Evolutionary conservation across 2,888 invertebrate species (phyloP).

Genomic region (Synanthedon formicaeformis): DNA sequence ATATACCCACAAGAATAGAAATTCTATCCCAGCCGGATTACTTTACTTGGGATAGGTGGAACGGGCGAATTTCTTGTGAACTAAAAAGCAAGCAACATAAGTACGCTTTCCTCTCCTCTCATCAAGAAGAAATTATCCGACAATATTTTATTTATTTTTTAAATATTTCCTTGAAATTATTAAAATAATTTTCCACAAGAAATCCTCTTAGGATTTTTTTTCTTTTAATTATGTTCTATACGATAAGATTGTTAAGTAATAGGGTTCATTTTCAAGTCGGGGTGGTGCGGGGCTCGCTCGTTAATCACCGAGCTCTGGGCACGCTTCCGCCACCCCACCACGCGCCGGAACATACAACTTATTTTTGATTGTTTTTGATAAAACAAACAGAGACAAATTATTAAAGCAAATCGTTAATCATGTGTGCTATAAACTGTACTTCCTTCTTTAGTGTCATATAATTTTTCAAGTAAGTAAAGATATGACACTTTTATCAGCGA

Average conservation of each 20-base stretch:
- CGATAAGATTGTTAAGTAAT: conserved; percentile 54
- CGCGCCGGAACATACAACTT: conserved; percentile 51
- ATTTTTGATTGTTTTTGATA: conserved; percentile 67
- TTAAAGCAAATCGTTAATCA: conserved; percentile 52
- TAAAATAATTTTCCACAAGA: background rate
- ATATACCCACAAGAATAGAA: too few species aligned
- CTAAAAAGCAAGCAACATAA: too few species aligned
- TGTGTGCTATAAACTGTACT: conserved; percentile 36
- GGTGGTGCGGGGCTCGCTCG: conserved; percentile 30
- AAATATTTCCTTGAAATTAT: background rate
- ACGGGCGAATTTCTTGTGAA: too few species aligned
- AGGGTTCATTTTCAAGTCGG: conserved; percentile 58
- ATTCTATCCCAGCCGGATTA: too few species aligned
- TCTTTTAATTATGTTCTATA: conserved; percentile 38
- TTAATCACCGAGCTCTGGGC: conserved; percentile 50
- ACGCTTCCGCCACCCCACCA: conserved; percentile 39
- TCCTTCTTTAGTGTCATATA: conserved; percentile 16
- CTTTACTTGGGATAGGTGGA: too few species aligned
- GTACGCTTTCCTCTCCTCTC: too few species aligned
- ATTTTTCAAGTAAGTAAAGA: conserved; percentile 6
- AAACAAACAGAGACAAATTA: conserved; percentile 59
- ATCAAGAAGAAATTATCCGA: too few species aligned
- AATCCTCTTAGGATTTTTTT: too few species aligned
- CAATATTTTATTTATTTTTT: background rate
- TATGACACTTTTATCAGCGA: too few species aligned